phyloP scores from a whole-genome alignment of 2,797 vertebrate species.

The Melanotaenia trifasciata region DNA sequence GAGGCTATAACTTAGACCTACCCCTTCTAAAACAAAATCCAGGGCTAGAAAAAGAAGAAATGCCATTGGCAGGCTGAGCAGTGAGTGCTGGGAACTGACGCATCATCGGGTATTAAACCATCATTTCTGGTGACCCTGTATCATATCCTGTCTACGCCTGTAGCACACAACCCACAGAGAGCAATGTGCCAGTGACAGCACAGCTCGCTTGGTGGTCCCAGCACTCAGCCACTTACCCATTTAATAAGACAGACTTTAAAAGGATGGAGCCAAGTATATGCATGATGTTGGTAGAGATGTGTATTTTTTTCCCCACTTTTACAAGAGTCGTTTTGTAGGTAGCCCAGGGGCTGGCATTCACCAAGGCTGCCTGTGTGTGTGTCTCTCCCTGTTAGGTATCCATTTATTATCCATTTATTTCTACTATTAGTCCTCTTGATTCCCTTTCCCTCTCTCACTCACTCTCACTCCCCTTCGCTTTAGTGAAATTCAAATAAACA shows the following conservation, averaged over 20 bases:
- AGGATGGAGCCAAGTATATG: slow-evolving; percentile 70
- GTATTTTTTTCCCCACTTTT: slow-evolving; percentile 61
- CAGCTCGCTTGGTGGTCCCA: slow-evolving; percentile 77
- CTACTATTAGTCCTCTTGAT: slow-evolving; percentile 74
- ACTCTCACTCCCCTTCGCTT: slow-evolving; percentile 61
- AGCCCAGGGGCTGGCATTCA: slow-evolving; percentile 73
- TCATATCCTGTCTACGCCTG: slow-evolving; percentile 67
- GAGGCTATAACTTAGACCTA: slow-evolving; percentile 31
- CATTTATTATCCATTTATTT: slow-evolving; percentile 82
- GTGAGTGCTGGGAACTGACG: slow-evolving; percentile 53
- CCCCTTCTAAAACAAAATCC: slow-evolving; percentile 24
- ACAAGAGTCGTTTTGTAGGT: slow-evolving; percentile 76
- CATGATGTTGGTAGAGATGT: slow-evolving; percentile 56
- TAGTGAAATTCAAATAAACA: slow-evolving; percentile 83
- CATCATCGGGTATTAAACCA: slow-evolving; percentile 48
- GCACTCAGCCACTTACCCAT: slow-evolving; percentile 78
- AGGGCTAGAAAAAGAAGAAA: slow-evolving; percentile 21
- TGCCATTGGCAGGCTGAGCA: slow-evolving; percentile 41
- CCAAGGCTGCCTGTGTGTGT: slow-evolving; percentile 44
- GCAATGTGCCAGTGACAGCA: slow-evolving; percentile 76
- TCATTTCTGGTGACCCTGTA: slow-evolving; percentile 71
- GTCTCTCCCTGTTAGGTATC: slow-evolving; percentile 58
- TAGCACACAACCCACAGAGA: slow-evolving; percentile 59
- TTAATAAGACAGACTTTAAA: slow-evolving; percentile 80
- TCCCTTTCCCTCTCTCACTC: slow-evolving; percentile 34